Evolutionary conservation across 2,888 invertebrate species (phyloP), one percentile per base, ranked within the genome.

Genomic region (Charanyca ferruginea): DNA sequence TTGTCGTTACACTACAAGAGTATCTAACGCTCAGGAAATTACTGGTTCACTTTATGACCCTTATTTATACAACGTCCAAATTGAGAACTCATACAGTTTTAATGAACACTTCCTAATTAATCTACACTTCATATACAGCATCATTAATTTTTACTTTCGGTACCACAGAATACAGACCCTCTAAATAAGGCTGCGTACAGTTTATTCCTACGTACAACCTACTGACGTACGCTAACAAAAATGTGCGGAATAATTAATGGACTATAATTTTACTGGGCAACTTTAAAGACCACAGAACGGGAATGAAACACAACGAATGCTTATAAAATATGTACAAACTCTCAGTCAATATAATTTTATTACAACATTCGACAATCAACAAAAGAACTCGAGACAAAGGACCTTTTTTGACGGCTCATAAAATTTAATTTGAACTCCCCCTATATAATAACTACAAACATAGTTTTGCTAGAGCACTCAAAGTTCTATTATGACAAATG

Each of bases 91-190:
- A 81, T 80, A 84, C 79, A 63, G 73, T 83, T 83, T 85, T 86
- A 90, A 89, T 90, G 89, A 86, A 85, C 84, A 85, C 84, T 83
- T 88, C 86, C 88, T 88, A 83, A 84, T 85, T 80, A 80, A 57
- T 54, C 47, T 20, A 32, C 73, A 65, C 55, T 66, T 65, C 53
- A 60, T 41, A 23, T 58, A 52, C 25, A 60, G 62, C 54, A 74
- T 70, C 62, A 64, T 75, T 59, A 61, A 72, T 62, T 77, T 79
- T 66, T 66, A 68, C 48, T 69, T 75, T 59, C 20, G 49, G 23
- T 35, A 49, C 64, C 42, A 13, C 44, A 54, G 20, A 64, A 77
- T 57, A 58, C 25, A 20, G 20, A 42, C 55, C 32, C 44, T 22
- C 20, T 54, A 41, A 77, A 64, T 72, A 54, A 60, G 66, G 35